Evolutionary conservation across 2,888 invertebrate genomes (phyloP), one percentile per base, ranked within the genome.

Genomic region (Tipula vernalis): DNA sequence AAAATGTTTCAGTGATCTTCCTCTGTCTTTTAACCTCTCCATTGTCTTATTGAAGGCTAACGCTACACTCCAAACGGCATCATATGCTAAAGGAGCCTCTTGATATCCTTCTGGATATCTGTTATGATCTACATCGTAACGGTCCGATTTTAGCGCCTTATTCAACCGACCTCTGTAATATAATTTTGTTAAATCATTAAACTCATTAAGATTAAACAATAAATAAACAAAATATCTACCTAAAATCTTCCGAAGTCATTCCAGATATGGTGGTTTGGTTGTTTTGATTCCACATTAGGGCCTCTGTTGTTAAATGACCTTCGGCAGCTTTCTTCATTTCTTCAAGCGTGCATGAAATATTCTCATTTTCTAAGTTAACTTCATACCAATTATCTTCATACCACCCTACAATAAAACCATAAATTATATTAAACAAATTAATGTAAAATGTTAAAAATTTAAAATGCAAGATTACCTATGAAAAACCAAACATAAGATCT

Each of bases 351-450:
- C 99, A 99, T 88, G 97, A 96, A 88, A 99, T 96, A 86, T 96
- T 95, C 91, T 98, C 97, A 87, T 95, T 94, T 89, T 96, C 95
- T 88, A 97, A 92, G 90, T 96, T 96, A 6, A 96, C 95, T 90
- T 97, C 96, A 91, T 97, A 99, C 99, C 99, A 99, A 90, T 99
- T 98, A 91, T 99, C 98, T 90, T 99, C 98, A 92, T 99, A 99
- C 98, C 98, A 99, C 87, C 97, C 96, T 96, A 10, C 36, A 83
- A 83, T 0, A 83, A 10, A 3, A 85, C 10, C 12, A 85, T 18
- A 85, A 85, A 51, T 51, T 51, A 8, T 51, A 6, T 44, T 39
- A 10, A n/a, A n/a, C n/a, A n/a, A 44, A 44, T 6, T 10, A 12
- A 44, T 10, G 10, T 44, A 10, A 44, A 5, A 8, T 44, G 2